Percentiles rank a stretch among this genome's conserved stretches.
Conservation (phyloP, 1,140 invertebrate species). For the Anastrepha ludens region DNA sequence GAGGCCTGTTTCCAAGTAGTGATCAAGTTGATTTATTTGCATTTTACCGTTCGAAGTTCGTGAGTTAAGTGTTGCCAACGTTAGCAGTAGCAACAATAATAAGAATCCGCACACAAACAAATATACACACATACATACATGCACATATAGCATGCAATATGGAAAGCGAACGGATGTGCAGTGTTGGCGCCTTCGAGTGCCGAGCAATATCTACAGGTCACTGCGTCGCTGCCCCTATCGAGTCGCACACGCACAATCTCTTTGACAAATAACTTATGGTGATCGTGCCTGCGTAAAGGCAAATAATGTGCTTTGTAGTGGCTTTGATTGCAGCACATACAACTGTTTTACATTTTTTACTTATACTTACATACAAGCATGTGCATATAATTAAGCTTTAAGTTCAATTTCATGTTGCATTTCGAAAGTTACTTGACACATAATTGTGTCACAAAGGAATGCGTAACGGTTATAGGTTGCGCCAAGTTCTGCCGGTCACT, state of each 20-base stretch:
- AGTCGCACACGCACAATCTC: not conserved
- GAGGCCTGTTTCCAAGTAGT: not conserved
- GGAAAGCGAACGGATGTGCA: conserved; percentile 39
- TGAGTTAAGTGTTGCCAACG: not conserved
- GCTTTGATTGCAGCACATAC: not conserved
- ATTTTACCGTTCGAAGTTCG: not conserved
- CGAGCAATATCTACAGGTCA: not conserved
- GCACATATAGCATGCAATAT: not conserved
- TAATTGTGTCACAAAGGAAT: conserved; percentile 21
- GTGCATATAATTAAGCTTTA: not conserved
- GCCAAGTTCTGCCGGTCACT: not conserved
- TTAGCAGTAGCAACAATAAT: not conserved
- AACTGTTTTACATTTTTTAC: not conserved
- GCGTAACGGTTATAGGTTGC: not conserved
- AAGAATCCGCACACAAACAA: not conserved
- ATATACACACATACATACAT: too few species aligned
- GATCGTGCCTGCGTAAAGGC: not conserved
- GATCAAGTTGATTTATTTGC: conserved; percentile 9
- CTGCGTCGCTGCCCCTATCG: not conserved
- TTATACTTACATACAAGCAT: not conserved
- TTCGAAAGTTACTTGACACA: conserved; percentile 36
- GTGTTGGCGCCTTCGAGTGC: not conserved
- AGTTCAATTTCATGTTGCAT: conserved; percentile 42
- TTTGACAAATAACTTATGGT: conserved; percentile 32
- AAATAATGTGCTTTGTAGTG: too few species aligned